These are phyloP conservation scores for Mixornis gularis DNA, from an alignment of 2,113 vertebrate species.

Conservation along the genomic window DNA sequence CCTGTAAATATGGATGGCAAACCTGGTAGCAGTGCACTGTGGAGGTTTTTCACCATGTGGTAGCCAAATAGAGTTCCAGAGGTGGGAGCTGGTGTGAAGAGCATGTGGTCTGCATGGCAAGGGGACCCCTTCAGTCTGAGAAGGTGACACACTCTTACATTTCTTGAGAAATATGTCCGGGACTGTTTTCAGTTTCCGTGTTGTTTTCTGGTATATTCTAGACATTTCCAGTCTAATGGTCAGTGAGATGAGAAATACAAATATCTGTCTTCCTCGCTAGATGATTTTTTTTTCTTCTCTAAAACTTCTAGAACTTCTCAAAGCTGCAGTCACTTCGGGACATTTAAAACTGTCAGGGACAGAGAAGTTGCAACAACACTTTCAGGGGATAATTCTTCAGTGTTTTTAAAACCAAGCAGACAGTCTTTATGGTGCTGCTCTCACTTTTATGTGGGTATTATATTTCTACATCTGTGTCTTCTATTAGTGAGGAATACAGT, in stretches of 20 bases:
- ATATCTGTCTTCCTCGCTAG: neutral
- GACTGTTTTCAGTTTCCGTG: neutral
- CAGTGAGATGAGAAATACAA: neutral
- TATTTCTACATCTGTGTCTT: neutral
- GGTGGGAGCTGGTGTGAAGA: neutral
- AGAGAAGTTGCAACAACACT: neutral
- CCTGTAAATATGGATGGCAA: neutral
- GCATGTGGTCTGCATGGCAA: neutral
- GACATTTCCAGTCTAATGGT: neutral
- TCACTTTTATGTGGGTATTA: neutral
- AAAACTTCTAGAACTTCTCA: neutral
- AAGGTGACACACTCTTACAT: neutral
- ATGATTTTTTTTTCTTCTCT: neutral
- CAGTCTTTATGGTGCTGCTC: neutral
- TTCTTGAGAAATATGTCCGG: neutral
- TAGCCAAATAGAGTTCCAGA: neutral
- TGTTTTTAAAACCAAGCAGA: neutral
- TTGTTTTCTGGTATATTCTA: neutral
- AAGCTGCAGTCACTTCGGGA: neutral
- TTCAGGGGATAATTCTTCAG: neutral
- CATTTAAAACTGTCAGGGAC: neutral
- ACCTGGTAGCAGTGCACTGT: neutral
- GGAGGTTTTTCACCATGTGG: neutral
- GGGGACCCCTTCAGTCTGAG: accelerated
- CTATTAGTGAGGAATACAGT: neutral